Base-by-base conservation (phyloP, 2,113 vertebrate genomes). In the Scomber japonicus region DNA sequence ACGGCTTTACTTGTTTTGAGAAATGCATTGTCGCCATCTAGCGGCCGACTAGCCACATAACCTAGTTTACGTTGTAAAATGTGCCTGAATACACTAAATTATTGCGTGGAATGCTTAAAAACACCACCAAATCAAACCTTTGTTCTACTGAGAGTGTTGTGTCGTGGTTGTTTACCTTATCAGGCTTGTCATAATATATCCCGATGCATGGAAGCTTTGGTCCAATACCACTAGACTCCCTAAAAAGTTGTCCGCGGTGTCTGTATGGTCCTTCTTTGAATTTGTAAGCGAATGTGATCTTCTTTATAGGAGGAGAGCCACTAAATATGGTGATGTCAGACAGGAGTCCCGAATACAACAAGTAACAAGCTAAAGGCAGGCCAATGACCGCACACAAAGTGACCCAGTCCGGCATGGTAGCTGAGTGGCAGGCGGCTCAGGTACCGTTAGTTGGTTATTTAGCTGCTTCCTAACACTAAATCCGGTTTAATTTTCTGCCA, bases 171-270 rank as follows among this genome's bases (percentile, higher is more conserved):
- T 73, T 88, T 93, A 99, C 97, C 96, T 95, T 93, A 75, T 95
- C 94, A 14, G 97, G 97, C 81, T 96, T 96, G 92, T 97, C 96
- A 0, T 98, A 99, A 95, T 96, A 98, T 81, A 99, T 79, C 0
- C 95, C 96, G 0, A 98, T 93, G 67, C 93, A 94, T 44, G 90
- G 88, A 19, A 97, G 95, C 71, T 94, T 94, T 0, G 97, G 97
- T 40, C 95, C 97, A 85, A 98, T 89, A 45, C 93, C 96, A 90
- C 91, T 94, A 85, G 96, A 95, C 10, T 99, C 97, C 0, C 94
- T 95, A 76, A 97, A 97, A 89, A 98, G 92, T 78, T 89, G 82
- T 10, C 95, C 94, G 0, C 94, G 95, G n/a, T 96, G 87, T 0
- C 92, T 86, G n/a, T 97, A 97, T 0, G 96, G 91, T 57, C 96